Evolutionary conservation across 37 sponge, comb jelly and placozoan genomes (phyloP), one percentile per base, ranked within the genome.

Genomic region (Spongilla lacustris): DNA sequence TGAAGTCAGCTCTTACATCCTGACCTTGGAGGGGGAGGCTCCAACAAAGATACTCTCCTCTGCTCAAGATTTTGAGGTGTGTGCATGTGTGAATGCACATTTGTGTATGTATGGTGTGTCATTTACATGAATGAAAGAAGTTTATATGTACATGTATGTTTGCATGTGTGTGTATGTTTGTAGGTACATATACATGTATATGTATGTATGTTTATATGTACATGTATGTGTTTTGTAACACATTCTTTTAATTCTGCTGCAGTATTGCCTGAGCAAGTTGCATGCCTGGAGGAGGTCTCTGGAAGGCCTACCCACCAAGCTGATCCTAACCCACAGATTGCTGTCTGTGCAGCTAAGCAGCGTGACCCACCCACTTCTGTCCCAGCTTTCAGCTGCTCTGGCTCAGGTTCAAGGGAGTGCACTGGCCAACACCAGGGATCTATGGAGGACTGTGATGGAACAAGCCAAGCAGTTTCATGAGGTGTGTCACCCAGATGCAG

Each of bases 21-120:
- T 24, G 22, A 27, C 72, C 9, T 81, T 85, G 77, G 50, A 89
- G 50, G 88, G 69, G 22, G 66, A 33, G 85, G 70, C 35, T 17
- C 5, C 68, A n/a, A 48, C 32, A 41, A 83, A 84, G 79, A 37
- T 17, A 10, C 21, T 17, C 58, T 17, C 19, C 21, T 17, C 77
- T 21, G 79, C 84, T 33, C 71, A 89, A 58, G 74, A 84, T 19
- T 75, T 85, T 73, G 81, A 89, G 85, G 89, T 89, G 24, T 69
- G 80, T 50, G 0, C 8, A 17, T 14, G 19, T 58, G 58, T 19
- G 58, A 13, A 6, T 58, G 58, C 19, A 14, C 11, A 17, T 58
- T 19, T 58, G 58, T 58, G 19, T 58, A 17, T 19, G 58, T 58
- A 58, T 17, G 58, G 6, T 41, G 41, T 3, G n/a, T n/a, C n/a